Evolutionary conservation across 2,113 vertebrate species (phyloP).

Genomic region (Bothrops jararaca): DNA sequence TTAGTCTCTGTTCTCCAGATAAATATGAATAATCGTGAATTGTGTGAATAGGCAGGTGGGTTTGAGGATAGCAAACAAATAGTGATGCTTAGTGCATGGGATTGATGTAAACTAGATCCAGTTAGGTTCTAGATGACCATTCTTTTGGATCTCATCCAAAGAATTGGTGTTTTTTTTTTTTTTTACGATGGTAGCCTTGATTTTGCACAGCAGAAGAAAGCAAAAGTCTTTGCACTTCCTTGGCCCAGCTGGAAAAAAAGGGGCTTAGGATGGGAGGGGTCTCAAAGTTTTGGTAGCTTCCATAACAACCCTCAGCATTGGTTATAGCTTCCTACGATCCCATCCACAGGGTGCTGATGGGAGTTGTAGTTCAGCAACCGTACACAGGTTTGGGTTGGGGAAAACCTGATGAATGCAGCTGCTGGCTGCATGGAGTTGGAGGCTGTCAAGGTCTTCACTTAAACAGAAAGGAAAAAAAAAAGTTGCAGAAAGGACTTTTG

Average conservation of each 20-base stretch:
- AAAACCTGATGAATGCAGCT: not conserved
- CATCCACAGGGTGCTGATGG: not conserved
- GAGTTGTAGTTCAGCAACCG: not conserved
- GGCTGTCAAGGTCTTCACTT: not conserved
- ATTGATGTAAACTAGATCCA: no score
- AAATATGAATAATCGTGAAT: no score
- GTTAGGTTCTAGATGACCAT: not conserved
- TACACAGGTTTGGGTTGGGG: not conserved
- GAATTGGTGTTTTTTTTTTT: not conserved
- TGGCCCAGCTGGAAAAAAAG: not conserved
- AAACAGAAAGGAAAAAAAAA: not conserved
- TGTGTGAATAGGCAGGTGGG: no score
- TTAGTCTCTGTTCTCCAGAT: not conserved
- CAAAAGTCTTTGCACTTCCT: not conserved
- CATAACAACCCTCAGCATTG: not conserved
- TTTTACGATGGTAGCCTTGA: not conserved
- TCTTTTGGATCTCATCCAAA: not conserved
- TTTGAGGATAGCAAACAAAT: no score
- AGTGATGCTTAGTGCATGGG: no score
- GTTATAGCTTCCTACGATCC: not conserved
- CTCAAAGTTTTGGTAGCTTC: not conserved
- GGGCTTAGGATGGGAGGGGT: not conserved
- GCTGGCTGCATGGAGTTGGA: not conserved
- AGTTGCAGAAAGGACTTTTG: not conserved
- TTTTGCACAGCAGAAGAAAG: not conserved